phyloP scores from a whole-genome alignment of 2,113 vertebrate genomes.

The Thamnophis sirtalis region DNA sequence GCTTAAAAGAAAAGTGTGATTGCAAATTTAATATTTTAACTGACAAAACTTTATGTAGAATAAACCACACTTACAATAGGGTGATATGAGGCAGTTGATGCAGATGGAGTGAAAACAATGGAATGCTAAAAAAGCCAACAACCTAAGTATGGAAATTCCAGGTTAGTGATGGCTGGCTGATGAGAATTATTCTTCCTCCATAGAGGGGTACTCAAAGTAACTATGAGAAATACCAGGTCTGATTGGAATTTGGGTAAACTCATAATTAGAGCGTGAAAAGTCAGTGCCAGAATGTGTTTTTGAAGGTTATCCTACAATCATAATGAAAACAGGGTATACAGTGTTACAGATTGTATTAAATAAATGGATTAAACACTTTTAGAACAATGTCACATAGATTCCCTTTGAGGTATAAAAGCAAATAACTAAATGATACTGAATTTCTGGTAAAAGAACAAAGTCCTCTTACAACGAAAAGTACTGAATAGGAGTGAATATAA shows the following conservation, averaged over 20 bases:
- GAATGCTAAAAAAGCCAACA: conserved; percentile 69
- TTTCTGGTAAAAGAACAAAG: background rate
- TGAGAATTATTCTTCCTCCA: conserved; percentile 55
- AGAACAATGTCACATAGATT: conserved; percentile 34
- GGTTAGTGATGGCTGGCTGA: conserved; percentile 73
- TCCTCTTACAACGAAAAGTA: background rate
- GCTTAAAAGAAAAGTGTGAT: conserved; percentile 77
- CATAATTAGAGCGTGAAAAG: conserved; percentile 51
- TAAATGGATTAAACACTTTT: conserved; percentile 14
- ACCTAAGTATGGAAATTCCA: conserved; percentile 65
- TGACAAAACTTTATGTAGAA: conserved; percentile 67
- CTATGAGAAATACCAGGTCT: conserved; percentile 43
- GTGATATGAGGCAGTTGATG: conserved; percentile 64
- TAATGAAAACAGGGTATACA: conserved; percentile 46
- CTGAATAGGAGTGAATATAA: background rate
- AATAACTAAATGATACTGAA: background rate
- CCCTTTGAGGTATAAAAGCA: conserved; percentile 36
- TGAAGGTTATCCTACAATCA: conserved; percentile 26
- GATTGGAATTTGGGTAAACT: conserved; percentile 55
- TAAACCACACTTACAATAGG: conserved; percentile 67
- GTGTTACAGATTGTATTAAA: conserved; percentile 23
- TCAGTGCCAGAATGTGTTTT: conserved; percentile 32
- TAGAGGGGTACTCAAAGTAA: conserved; percentile 56
- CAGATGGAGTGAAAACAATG: conserved; percentile 68
- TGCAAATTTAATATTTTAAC: conserved; percentile 68